Evolutionary conservation across 2,113 vertebrate species (phyloP).

Genomic region (Camelus dromedarius): DNA sequence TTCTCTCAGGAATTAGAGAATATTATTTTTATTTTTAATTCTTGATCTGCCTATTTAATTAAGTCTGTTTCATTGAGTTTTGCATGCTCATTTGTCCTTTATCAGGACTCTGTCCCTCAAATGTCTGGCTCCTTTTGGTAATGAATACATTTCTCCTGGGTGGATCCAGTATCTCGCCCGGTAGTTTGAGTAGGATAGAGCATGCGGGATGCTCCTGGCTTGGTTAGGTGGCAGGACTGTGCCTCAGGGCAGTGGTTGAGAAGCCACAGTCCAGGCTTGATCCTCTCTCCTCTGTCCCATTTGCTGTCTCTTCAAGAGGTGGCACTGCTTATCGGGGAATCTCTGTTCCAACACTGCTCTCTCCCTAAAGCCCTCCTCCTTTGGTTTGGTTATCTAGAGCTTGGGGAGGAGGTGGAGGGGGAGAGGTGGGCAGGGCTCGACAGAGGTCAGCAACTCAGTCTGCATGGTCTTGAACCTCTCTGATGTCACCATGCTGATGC

Average conservation of each 20-base stretch:
- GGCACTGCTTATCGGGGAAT: neutral
- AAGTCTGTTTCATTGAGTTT: neutral
- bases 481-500: neutral
- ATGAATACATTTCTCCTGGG: neutral
- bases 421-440: too few species aligned
- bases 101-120: neutral
- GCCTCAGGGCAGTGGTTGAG: too few species aligned
- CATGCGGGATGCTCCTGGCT: neutral
- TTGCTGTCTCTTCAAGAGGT: neutral
- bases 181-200: fast-evolving
- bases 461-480: neutral
- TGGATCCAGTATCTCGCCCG: neutral
- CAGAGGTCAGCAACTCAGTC: neutral
- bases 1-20: neutral
- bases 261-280: neutral
- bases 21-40: neutral
- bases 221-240: too few species aligned
- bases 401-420: too few species aligned
- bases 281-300: neutral
- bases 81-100: neutral
- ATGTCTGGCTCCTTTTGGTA: too few species aligned
- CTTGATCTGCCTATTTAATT: neutral
- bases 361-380: neutral
- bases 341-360: neutral
- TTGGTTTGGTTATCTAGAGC: neutral